Evolutionary conservation across 2,797 vertebrate species (phyloP), one percentile per base, ranked within the genome.

Genomic region (Rhinophrynus dorsalis): DNA sequence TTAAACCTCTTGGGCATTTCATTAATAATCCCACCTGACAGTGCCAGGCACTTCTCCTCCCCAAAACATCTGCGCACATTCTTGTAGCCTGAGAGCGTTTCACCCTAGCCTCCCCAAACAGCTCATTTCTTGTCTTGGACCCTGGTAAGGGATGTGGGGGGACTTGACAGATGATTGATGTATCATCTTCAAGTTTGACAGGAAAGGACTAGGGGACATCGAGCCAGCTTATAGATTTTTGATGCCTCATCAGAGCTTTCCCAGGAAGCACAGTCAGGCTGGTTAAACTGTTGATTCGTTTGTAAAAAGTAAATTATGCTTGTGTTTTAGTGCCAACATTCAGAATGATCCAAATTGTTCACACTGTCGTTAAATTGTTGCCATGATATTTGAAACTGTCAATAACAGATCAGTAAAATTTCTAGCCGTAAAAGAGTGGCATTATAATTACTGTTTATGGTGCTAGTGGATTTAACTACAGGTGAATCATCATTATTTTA

Each of bases 21-120:
- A 72, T 59, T 56, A 66, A 73, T 73, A 73, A 73, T 73, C 55
- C 26, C 52, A 64, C 51, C 60, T 65, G 68, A 72, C 68, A 72
- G 23, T 27, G 42, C 21, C 52, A 72, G 68, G 65, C 50, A 64
- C 60, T 64, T 71, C 38, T 56, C 30, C 33, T 66, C 45, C 45
- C 10, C 47, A 44, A 57, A 72, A 66, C 69, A 73, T 66, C 69
- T 52, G 61, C 37, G 17, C 45, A 45, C 45, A 66, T 66, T 33
- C 54, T 73, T 59, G 59, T 57, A 64, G 61, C 55, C 61, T 66
- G 33, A 50, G 37, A 59, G 61, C 56, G 11, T 45, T 51, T 51
- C 27, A 20, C 45, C 52, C 23, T 32, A 20, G 42, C 35, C 38
- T 51, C 50, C 54, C 24, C 54, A 72, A 59, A 66, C 37, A 35